Conservation (phyloP, 1,140 invertebrate species). For the Drosophila mayri region DNA sequence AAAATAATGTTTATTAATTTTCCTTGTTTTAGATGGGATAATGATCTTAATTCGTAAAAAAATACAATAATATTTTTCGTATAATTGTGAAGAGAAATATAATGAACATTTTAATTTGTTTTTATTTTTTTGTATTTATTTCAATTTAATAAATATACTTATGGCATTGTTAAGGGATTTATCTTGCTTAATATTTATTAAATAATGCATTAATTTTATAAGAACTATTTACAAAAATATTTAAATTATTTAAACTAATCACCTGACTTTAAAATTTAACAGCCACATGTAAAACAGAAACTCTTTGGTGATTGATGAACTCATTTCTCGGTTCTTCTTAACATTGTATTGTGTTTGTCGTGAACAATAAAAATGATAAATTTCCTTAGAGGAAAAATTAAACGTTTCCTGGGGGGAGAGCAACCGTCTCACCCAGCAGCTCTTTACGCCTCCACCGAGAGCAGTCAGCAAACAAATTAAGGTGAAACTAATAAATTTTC, state of each 20-base stretch:
- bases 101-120: no score
- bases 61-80: no score
- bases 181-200: neutral
- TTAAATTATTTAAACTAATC: neutral
- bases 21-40: no score
- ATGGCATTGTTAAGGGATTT: no score
- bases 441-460: slow-evolving; percentile 6
- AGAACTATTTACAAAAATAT: neutral
- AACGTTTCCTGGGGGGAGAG: neutral
- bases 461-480: slow-evolving; percentile 43
- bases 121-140: no score
- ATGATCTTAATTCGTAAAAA: no score
- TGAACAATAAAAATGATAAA: slow-evolving; percentile 45
- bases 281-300: neutral
- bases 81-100: no score
- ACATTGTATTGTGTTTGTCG: slow-evolving; percentile 21
- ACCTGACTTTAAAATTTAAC: neutral
- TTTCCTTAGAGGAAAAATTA: slow-evolving; percentile 26
- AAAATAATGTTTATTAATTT: no score
- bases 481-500: slow-evolving; percentile 54
- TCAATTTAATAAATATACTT: no score
- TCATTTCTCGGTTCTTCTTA: neutral
- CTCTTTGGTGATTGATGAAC: slow-evolving; percentile 8
- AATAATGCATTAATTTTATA: neutral
- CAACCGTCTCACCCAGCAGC: neutral